These are phyloP conservation scores for Helicoverpa assulta DNA, from an alignment of 2,888 invertebrate species.

Conservation along the genomic window DNA sequence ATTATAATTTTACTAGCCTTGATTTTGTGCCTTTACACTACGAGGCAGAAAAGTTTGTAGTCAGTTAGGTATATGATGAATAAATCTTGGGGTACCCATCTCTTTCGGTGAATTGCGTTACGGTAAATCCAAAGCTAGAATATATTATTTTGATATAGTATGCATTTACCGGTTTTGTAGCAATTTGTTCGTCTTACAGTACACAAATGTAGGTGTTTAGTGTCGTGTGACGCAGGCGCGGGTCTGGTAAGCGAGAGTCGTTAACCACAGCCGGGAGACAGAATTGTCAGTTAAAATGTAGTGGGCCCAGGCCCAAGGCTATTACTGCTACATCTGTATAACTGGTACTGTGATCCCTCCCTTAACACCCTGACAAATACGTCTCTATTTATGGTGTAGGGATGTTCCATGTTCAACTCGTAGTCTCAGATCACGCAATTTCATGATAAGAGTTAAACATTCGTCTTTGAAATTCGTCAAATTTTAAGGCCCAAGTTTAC, in stretches of 20 bases:
- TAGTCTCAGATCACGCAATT: no score
- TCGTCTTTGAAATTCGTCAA: no score
- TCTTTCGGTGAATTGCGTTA: neutral
- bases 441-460: no score
- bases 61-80: neutral
- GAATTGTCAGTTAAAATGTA: conserved; percentile 42
- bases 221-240: conserved; percentile 50
- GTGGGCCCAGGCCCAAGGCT: conserved; percentile 27
- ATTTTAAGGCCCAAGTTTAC: no score
- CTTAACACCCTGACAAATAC: neutral
- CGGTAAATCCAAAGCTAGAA: conserved; percentile 8
- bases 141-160: conserved; percentile 2
- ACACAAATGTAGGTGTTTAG: conserved; percentile 16
- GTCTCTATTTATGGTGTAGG: no score
- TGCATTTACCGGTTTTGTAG: conserved; percentile 16
- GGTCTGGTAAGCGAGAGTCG: conserved; percentile 41
- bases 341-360: conserved; percentile 15
- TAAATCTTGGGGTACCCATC: neutral
- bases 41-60: neutral
- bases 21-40: neutral
- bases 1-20: no score
- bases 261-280: conserved; percentile 56
- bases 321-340: conserved; percentile 27
- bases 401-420: no score
- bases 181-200: conserved; percentile 9